Percentiles rank a stretch among this genome's conserved stretches.
These are phyloP conservation scores for Aramus guarauna DNA, from an alignment of 2,113 vertebrate species.

Conservation along the genomic window DNA sequence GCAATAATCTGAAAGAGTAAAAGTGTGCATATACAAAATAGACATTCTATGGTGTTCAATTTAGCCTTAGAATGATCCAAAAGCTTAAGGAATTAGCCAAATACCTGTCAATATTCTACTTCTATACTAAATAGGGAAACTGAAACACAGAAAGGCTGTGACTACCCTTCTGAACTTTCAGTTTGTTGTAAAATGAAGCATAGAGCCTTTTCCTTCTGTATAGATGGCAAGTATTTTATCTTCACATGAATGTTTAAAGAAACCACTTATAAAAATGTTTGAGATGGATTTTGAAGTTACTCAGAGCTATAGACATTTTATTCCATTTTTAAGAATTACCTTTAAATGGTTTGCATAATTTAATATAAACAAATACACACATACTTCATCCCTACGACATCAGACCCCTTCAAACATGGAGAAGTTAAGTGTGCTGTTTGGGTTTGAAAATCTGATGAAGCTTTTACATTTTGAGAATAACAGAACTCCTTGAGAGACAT, in stretches of 20 bases:
- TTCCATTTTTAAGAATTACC: neutral
- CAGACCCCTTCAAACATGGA: neutral
- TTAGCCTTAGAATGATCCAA: neutral
- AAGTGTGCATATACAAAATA: neutral
- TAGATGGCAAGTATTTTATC: neutral
- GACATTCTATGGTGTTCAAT: neutral
- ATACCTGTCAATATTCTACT: neutral
- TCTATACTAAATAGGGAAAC: neutral
- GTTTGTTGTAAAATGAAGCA: neutral
- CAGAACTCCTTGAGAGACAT: neutral
- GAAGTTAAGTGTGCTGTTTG: neutral
- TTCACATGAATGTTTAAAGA: neutral
- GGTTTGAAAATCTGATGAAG: neutral
- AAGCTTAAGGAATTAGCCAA: neutral
- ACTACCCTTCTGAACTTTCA: neutral
- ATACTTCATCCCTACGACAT: neutral
- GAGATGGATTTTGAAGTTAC: neutral
- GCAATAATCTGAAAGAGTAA: neutral
- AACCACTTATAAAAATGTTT: neutral
- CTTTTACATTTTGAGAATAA: neutral
- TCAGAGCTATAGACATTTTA: neutral
- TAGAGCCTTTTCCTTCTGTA: neutral
- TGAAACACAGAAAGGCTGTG: neutral
- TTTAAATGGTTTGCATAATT: neutral
- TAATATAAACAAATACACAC: neutral